Evolutionary conservation across 2,797 vertebrate genomes (phyloP).

Genomic region (Adelosebastes latens): DNA sequence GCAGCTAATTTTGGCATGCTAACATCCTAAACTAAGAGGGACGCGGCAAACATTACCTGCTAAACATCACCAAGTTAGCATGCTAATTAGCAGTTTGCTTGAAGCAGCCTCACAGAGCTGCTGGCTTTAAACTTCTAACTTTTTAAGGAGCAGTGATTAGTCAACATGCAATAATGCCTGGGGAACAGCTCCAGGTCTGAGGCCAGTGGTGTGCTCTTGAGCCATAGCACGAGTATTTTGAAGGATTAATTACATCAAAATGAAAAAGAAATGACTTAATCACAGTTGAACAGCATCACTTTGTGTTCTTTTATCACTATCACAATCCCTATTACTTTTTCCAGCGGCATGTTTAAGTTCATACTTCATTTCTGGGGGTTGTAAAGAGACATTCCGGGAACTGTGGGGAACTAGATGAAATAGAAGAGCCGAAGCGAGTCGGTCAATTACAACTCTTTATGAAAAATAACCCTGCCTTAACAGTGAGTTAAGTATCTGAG

Average conservation of each 20-base stretch:
- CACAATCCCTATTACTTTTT: not conserved
- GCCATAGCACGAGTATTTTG: not conserved
- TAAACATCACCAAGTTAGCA: not conserved
- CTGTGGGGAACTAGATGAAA: constrained; percentile 2
- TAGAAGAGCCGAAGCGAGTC: constrained; percentile 2
- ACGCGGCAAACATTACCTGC: not conserved
- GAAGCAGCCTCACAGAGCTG: not conserved
- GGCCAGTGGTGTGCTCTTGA: not conserved
- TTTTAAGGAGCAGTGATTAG: not conserved
- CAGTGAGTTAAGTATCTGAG: constrained; percentile 14
- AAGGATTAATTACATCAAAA: constrained; percentile 5
- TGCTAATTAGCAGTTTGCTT: not conserved
- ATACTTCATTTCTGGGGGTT: constrained; percentile 9
- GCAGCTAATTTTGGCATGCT: not conserved
- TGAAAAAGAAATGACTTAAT: not conserved
- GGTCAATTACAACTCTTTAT: constrained; percentile 4
- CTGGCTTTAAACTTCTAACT: not conserved
- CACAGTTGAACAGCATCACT: not conserved
- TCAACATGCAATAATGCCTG: not conserved
- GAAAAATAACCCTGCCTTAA: constrained; percentile 35
- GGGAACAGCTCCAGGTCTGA: not conserved
- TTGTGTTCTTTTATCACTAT: not conserved
- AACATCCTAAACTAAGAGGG: not conserved
- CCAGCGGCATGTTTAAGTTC: not conserved
- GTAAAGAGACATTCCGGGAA: not conserved